Conservation (phyloP, 2,113 vertebrate genomes). For the Seriola rivoliana region DNA sequence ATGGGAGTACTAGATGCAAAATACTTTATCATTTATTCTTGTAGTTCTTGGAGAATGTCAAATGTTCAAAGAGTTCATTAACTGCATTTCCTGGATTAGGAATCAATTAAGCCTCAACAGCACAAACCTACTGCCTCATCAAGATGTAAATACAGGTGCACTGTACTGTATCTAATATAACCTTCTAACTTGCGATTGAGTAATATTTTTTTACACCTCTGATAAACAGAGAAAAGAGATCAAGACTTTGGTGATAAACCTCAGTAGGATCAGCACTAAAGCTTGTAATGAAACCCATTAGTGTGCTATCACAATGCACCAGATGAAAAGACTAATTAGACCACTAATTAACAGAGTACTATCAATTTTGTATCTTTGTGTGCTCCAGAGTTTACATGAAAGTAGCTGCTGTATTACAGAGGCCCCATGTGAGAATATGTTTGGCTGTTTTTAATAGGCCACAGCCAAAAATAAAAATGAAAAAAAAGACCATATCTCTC, state of each 20-base stretch:
- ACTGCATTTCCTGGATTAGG: background rate
- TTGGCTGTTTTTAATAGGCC: background rate
- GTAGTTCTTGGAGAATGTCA: background rate
- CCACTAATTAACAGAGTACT: slow-evolving; percentile 38
- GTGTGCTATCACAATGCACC: slow-evolving; percentile 1
- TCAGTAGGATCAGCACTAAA: background rate
- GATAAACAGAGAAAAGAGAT: background rate
- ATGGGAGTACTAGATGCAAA: background rate
- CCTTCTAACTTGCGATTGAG: background rate
- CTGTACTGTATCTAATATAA: background rate
- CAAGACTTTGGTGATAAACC: background rate
- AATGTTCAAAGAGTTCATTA: background rate
- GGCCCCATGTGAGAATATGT: background rate
- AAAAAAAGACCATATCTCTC: background rate
- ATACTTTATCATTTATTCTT: background rate
- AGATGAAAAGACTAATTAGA: slow-evolving; percentile 59
- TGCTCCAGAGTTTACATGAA: background rate
- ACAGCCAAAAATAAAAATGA: slow-evolving; percentile 17
- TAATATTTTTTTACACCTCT: background rate
- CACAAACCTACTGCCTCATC: background rate
- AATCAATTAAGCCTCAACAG: background rate
- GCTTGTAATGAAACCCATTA: slow-evolving; percentile 1
- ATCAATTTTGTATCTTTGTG: slow-evolving; percentile 17
- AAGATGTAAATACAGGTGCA: background rate
- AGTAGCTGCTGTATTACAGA: background rate